Evolutionary conservation across 2,797 vertebrate species (phyloP).

Genomic region (Podarcis siculus): DNA sequence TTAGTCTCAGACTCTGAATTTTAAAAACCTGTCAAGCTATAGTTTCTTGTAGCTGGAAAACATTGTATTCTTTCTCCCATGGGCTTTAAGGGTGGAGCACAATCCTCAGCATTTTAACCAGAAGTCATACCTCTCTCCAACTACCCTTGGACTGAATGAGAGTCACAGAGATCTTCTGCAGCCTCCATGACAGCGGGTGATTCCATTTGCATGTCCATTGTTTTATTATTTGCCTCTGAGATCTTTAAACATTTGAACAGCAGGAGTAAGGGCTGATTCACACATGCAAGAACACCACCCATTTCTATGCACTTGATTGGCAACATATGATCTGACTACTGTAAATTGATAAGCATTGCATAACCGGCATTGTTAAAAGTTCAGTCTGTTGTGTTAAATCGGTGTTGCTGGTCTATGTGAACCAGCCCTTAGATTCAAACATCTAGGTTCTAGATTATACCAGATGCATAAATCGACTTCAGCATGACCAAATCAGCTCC

Average conservation of each 20-base stretch:
- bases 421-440: background rate
- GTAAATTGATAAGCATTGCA: background rate
- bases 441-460: background rate
- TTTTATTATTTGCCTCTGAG: background rate
- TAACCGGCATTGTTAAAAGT: background rate
- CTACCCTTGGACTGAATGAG: background rate
- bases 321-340: background rate
- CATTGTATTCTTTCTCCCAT: rapidly evolving
- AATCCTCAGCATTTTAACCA: background rate
- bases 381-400: background rate
- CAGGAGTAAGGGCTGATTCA: background rate
- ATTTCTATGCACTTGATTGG: background rate
- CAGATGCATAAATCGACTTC: background rate
- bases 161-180: background rate
- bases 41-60: background rate
- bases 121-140: background rate
- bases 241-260: background rate
- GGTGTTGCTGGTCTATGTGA: background rate
- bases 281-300: background rate
- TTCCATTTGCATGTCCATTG: background rate
- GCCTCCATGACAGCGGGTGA: rapidly evolving
- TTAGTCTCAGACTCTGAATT: rapidly evolving
- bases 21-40: background rate
- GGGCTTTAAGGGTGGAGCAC: rapidly evolving
- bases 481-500: background rate